Conservation (phyloP, 2,888 invertebrate species). For the Platycnemis pennipes region DNA sequence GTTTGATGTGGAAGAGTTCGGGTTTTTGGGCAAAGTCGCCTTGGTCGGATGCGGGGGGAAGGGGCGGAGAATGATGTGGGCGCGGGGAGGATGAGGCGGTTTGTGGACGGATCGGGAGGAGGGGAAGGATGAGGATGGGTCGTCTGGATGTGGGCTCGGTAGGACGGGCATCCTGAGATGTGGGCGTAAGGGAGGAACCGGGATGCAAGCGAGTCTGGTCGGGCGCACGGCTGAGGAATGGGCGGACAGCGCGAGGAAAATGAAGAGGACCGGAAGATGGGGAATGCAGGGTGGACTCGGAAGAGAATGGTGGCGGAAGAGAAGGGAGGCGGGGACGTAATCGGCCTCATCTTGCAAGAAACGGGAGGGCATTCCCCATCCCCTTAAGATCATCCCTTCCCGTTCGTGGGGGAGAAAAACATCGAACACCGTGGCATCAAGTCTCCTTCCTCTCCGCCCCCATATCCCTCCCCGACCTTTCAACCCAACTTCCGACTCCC, state of each 20-base stretch:
- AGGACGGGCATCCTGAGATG: background rate
- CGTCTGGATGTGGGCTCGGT: background rate
- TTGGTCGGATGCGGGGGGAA: background rate
- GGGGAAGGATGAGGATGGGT: background rate
- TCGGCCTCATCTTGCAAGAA: constrained; percentile 37
- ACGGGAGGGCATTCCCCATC: background rate
- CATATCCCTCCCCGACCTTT: constrained; percentile 40
- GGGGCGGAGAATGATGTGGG: background rate
- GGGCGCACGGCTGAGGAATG: background rate
- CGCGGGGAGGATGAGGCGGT: background rate
- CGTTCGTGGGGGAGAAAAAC: constrained; percentile 12
- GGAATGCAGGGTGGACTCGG: background rate
- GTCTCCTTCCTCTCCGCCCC: constrained; percentile 11
- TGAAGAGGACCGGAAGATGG: background rate
- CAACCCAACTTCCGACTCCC: constrained; percentile 51
- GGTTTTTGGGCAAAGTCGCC: background rate
- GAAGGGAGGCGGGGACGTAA: background rate
- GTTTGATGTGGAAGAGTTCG: background rate
- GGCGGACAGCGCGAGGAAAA: background rate
- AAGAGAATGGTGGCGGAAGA: background rate
- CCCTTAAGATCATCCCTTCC: background rate
- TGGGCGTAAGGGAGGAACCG: background rate
- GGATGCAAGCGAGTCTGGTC: background rate
- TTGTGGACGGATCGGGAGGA: background rate
- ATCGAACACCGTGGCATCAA: background rate